phyloP scores from a whole-genome alignment of 2,113 vertebrate species.

The Cygnus atratus region DNA sequence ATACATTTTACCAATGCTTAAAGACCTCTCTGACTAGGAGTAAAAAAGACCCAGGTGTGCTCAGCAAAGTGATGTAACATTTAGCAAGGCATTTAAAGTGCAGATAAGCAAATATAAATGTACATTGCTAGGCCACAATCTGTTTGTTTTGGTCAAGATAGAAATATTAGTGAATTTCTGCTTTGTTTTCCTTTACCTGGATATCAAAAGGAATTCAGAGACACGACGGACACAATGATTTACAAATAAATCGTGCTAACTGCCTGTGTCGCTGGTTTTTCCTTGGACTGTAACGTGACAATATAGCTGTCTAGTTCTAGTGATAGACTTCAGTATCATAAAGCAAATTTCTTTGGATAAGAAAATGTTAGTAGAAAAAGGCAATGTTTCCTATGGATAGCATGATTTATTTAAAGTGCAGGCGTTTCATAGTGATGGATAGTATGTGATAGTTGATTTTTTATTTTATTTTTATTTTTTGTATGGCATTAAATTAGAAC shows the following conservation, averaged over 20 bases:
- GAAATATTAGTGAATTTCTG: neutral
- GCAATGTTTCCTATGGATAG: neutral
- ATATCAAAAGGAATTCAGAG: neutral
- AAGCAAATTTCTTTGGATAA: neutral
- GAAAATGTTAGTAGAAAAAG: neutral
- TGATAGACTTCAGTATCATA: neutral
- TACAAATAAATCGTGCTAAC: neutral
- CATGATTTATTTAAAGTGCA: neutral
- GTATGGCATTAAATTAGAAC: neutral
- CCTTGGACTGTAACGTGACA: neutral
- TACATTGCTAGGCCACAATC: neutral
- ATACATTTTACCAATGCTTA: neutral
- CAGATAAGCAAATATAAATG: neutral
- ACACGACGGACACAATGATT: neutral
- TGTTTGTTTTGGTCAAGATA: conserved; percentile 3
- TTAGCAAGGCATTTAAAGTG: neutral
- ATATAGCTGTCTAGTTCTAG: neutral
- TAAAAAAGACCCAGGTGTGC: neutral
- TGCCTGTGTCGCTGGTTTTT: neutral
- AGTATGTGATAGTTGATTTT: neutral
- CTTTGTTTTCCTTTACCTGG: neutral
- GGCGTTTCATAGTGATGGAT: neutral
- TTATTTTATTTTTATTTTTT: neutral
- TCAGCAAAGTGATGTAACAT: neutral
- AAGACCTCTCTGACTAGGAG: neutral